Base-by-base conservation (phyloP, 2,797 vertebrate genomes). In the Gadopsis bispinosus region DNA sequence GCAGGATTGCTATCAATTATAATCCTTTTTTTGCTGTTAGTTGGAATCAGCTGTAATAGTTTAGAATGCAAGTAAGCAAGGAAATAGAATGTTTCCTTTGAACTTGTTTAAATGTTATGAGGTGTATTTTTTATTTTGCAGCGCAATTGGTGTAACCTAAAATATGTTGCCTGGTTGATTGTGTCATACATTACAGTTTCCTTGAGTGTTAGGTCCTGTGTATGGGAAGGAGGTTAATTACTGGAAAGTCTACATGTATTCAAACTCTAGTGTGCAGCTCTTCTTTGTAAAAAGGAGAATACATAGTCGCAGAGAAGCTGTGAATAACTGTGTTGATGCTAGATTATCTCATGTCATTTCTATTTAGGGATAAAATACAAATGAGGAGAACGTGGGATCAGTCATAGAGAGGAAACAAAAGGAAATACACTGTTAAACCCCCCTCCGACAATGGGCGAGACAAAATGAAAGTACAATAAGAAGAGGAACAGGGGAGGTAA, bases 321-420 rank as follows among this genome's bases (percentile, higher is more conserved):
- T 51, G 35, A 43, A 16, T 50, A 14, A 51, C 35, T 10, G 6
- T 29, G 63, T 59, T 81, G 68, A 83, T 77, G 66, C 59, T 6
- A 53, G 81, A 84, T 84, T 48, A 88, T 63, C 81, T 58, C 71
- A 35, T 48, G 77, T 83, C 29, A 17, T 74, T 64, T 76, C 68
- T 51, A n/a, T 55, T 47, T 17, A 14, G 37, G 37, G 35, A 69
- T 72, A n/a, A 77, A 69, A 74, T 11, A 66, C 41, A 69, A 77
- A 60, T 19, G 2, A 75, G 43, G 35, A 29, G 35, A 61, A 26
- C 45, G 33, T 10, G 11, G 54, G 26, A 69, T 50, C 10, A 39
- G 62, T 41, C 11, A 19, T 13, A 33, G 45, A 62, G 51, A 45
- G 20, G 26, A 37, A 45, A 75, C 19, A 71, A 58, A 51, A 5